These are phyloP conservation scores for Busseola fusca DNA, from an alignment of 2,888 invertebrate genomes.

Conservation along the genomic window DNA sequence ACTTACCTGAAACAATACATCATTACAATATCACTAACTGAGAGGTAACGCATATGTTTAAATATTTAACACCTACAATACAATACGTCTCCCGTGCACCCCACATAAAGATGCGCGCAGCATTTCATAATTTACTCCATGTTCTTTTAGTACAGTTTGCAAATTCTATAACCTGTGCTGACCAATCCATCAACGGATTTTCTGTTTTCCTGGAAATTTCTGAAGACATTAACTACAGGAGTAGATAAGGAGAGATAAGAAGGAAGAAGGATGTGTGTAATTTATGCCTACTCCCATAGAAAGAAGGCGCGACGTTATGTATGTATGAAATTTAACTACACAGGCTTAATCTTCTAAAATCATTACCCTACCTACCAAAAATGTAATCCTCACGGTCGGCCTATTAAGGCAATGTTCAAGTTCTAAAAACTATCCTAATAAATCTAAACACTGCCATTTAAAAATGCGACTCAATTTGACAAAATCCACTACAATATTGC, in stretches of 20 bases:
- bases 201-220: neutral
- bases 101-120: conserved; percentile 25
- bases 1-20: conserved; percentile 89
- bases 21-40: conserved; percentile 85
- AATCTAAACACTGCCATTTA: neutral
- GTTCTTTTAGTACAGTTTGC: neutral
- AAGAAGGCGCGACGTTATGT: too few species aligned
- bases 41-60: conserved; percentile 75
- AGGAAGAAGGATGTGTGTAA: neutral
- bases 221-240: neutral
- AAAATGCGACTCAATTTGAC: neutral
- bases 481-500: neutral
- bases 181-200: neutral
- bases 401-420: neutral
- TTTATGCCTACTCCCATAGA: too few species aligned
- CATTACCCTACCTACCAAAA: neutral
- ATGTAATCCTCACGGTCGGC: neutral
- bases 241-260: neutral
- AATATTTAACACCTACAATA: conserved; percentile 75
- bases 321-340: neutral
- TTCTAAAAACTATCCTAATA: neutral
- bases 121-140: conserved; percentile 13
- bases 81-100: conserved; percentile 50
- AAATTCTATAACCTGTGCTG: neutral
- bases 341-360: neutral